phyloP scores from a whole-genome alignment of 2,797 vertebrate genomes.

The Gastrophryne carolinensis region DNA sequence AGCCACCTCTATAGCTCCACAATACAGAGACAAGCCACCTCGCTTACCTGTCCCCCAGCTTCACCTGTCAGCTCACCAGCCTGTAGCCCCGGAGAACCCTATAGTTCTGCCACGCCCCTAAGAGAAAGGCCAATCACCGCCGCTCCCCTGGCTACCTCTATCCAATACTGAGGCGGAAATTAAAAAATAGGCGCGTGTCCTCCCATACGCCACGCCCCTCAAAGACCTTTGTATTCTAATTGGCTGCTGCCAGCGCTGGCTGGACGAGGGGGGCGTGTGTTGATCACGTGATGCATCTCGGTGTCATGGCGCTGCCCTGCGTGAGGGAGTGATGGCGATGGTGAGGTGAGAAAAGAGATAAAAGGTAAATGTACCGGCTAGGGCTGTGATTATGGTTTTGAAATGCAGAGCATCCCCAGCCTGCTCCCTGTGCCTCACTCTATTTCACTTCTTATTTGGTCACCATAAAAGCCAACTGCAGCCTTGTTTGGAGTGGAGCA shows the following conservation, averaged over 20 bases:
- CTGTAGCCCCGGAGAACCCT: not conserved
- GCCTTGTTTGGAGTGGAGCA: too few relatives aligned
- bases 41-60: not conserved
- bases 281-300: not conserved
- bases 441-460: too few relatives aligned
- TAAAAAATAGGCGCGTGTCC: not conserved
- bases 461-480: too few relatives aligned
- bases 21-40: not conserved
- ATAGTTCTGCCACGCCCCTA: not conserved
- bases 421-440: too few relatives aligned
- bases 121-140: not conserved
- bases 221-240: not conserved
- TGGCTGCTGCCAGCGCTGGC: not conserved
- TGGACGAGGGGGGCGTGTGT: not conserved
- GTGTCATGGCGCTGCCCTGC: constrained; percentile 35
- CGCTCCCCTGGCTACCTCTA: not conserved
- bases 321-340: not conserved
- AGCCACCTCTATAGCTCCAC: not conserved
- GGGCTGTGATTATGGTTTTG: too few relatives aligned
- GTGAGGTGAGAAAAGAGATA: not conserved
- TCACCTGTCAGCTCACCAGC: not conserved
- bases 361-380: too few relatives aligned
- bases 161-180: not conserved
- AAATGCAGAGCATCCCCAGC: too few relatives aligned
- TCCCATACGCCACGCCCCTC: not conserved